Conservation (phyloP, 1,140 invertebrate species). For the Sogatella furcifera region DNA sequence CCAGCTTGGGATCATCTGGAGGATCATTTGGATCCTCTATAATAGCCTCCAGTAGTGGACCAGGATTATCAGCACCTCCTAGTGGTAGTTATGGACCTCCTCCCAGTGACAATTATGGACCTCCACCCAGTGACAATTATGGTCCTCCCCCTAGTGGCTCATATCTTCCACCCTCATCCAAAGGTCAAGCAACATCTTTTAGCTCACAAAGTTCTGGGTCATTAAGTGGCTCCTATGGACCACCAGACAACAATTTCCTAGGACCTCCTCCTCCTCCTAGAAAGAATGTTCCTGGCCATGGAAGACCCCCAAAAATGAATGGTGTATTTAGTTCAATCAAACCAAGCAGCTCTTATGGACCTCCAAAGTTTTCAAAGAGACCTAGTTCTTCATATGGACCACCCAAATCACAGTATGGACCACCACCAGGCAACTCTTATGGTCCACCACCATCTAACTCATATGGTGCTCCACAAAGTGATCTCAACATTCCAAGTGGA, state of each 20-base stretch:
- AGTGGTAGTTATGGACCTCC: constrained; percentile 31
- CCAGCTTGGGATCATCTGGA: too few species aligned
- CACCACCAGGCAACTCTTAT: constrained; percentile 20
- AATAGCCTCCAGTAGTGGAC: constrained; percentile 21
- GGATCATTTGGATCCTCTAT: too few species aligned
- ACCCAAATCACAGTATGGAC: constrained; percentile 6
- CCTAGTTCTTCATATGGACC: constrained; percentile 15
- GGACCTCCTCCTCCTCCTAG: constrained; percentile 27
- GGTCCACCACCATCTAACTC: constrained; percentile 14
- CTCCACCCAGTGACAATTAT: constrained; percentile 20
- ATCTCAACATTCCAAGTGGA: neutral
- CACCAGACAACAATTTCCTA: neutral
- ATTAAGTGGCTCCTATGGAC: neutral
- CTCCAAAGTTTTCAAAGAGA: constrained; percentile 12
- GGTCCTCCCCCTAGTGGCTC: constrained; percentile 17
- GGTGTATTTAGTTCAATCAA: constrained; percentile 15
- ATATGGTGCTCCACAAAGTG: neutral
- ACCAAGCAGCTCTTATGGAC: constrained; percentile 18
- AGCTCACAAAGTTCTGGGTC: constrained; percentile 8
- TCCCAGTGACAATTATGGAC: constrained; percentile 6
- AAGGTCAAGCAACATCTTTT: constrained; percentile 4
- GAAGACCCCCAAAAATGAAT: constrained; percentile 19
- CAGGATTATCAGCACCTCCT: constrained; percentile 36
- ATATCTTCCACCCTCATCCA: constrained; percentile 8
- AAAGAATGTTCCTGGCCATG: neutral